Evolutionary conservation across 2,888 invertebrate species (phyloP), one percentile per base, ranked within the genome.

Genomic region (Apodemia mormo): DNA sequence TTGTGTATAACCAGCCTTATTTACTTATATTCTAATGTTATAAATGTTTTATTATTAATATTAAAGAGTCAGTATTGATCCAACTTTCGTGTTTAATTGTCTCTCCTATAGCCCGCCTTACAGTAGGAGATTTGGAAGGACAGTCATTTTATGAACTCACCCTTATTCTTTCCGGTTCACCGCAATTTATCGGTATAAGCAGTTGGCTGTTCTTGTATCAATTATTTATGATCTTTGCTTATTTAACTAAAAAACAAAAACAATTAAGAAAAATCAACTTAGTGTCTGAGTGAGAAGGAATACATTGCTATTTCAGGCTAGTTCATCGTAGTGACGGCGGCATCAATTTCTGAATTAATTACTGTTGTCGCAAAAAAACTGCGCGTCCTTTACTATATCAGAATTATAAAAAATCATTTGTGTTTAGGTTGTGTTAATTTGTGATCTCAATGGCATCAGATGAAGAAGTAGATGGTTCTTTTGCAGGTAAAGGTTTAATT

Each of bases 381-480:
- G 93, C 92, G 93, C 92, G 92, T 92, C 92, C 92, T 90, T 89
- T 91, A 89, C 88, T 87, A 87, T 91, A 90, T 88, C 86, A 87
- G 86, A 85, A 86, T 85, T 81, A 85, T 88, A 90, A 88, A 87
- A 84, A 85, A 83, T 81, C 78, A 85, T 84, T 81, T 86, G 81
- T 82, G 80, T 81, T 77, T 79, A 79, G 77, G 78, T 89, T 88
- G 89, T 89, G 84, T 82, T 84, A 82, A 84, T 87, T 84, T 85
- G 84, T 88, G 81, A 78, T 85, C 82, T 87, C 89, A 89, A 97
- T 97, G 97, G 97, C 97, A 90, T 97, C 97, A 76, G 97, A 97
- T 84, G 97, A 97, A 85, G 97, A 97, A 93, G 95, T 97, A 87
- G 97, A 97, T 83, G 97, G 97, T 87, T 96, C 95, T 88, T 96